Base-by-base conservation (phyloP, 2,888 invertebrate genomes). In the Lingula anatina region DNA sequence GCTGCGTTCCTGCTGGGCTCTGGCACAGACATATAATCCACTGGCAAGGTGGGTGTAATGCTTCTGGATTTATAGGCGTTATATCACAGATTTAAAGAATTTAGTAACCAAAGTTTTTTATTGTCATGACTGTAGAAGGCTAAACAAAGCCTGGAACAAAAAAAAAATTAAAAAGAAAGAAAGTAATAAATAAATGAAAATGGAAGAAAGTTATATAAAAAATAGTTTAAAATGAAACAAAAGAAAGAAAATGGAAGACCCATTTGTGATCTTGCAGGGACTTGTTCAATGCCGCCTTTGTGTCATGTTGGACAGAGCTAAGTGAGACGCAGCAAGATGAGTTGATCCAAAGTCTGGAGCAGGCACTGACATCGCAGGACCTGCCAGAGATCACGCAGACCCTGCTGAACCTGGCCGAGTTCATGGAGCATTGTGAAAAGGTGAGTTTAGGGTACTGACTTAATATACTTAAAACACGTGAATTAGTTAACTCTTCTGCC, bases 261-360 rank as follows among this genome's bases (percentile, higher is more conserved):
- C n/a, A n/a, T n/a, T n/a, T n/a, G n/a, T n/a, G n/a, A n/a, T n/a
- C 28, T 54, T 57, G 5, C 61, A 80, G 94, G 44, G 97, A 99
- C 72, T 79, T 99, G 26, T 99, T 99, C 76, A 97, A 99, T 77
- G 96, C 97, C 0, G 96, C 97, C 0, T 99, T 99, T 76, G 94
- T 99, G 7, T 96, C 96, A 0, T 96, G 97, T 72, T 99, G 99
- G 99, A 92, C 94, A 0, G 96, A 97, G 76, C 79, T 99, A 25
- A 87, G 86, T 47, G 85, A 86, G 35, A 80, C 83, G 0, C 85
- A 89, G 50, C 90, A 93, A 56, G 83, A 85, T 37, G 92, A 94
- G 66, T 81, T 99, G 2, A 87, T 95, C 7, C 83, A 84, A 46
- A 90, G 90, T 27, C 78, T 99, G 27, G 88, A 91, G 62, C 88